phyloP scores from a whole-genome alignment of 1,140 invertebrate genomes.

The Phymastichus coffea region DNA sequence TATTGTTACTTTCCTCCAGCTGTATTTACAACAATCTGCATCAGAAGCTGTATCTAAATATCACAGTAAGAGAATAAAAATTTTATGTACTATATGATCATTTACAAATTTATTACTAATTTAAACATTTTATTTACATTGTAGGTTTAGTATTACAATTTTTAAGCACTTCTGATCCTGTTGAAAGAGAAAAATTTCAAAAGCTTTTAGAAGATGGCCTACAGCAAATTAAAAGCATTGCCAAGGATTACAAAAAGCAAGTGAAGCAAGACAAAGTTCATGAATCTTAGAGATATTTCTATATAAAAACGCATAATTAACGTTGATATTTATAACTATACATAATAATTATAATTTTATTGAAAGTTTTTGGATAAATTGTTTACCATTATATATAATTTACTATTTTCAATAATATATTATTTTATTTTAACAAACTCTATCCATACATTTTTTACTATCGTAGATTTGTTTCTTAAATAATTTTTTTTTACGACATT shows the following conservation, averaged over 20 bases:
- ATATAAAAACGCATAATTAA: slow-evolving; percentile 26
- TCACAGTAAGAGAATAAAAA: slow-evolving; percentile 66
- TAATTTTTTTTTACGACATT: slow-evolving; percentile 12
- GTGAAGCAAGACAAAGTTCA: slow-evolving; percentile 40
- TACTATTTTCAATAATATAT: too few relatives aligned
- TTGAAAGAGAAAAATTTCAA: slow-evolving; percentile 46
- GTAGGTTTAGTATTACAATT: slow-evolving; percentile 64
- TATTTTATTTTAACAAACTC: slow-evolving; percentile 5
- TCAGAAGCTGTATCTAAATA: slow-evolving; percentile 66
- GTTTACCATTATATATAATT: slow-evolving; percentile 1
- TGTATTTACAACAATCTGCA: slow-evolving; percentile 66
- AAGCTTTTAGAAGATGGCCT: slow-evolving; percentile 50
- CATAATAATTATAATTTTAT: not conserved
- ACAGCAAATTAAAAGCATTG: slow-evolving; percentile 58
- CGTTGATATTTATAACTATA: not conserved
- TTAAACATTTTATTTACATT: slow-evolving; percentile 36
- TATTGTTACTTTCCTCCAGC: slow-evolving; percentile 73
- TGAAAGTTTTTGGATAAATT: too few relatives aligned
- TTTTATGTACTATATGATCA: not conserved
- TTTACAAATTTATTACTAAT: slow-evolving; percentile 1
- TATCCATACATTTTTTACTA: too few relatives aligned
- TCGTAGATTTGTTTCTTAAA: too few relatives aligned
- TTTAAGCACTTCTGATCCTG: slow-evolving; percentile 56
- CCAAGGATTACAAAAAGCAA: slow-evolving; percentile 57
- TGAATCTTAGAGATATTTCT: slow-evolving; percentile 19